Evolutionary conservation across 2,113 vertebrate species (phyloP), one percentile per base, ranked within the genome.

Genomic region (Pseudorasbora parva): DNA sequence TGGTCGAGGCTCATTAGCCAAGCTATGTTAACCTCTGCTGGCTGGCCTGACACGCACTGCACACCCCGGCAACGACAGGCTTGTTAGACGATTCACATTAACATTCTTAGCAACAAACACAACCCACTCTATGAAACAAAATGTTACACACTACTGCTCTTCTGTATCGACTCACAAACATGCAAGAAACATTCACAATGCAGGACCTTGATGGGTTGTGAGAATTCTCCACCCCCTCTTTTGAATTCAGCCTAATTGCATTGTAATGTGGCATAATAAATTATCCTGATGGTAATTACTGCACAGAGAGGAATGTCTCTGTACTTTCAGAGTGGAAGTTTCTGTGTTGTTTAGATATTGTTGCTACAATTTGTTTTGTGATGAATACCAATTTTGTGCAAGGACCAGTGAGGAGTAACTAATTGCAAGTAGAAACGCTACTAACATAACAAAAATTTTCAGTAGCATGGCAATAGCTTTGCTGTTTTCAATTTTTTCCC

Each of bases 91-190:
- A 92, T 92, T 89, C 93, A 91, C 95, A 95, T 96, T 96, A 95
- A 94, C 94, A 95, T 95, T 95, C 95, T 93, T 93, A 95, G 95
- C 94, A 95, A 95, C 95, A 95, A 94, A 93, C 92, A 92, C 89
- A 84, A 92, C 89, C 88, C 91, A 76, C 92, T 93, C 85, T 33
- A 85, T 90, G 91, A 91, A 76, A 54, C 2, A 60, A 54, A 92
- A 94, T 93, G 94, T 95, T 94, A 94, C 93, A 93, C 93, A 92
- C 91, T 30, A 30, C 17, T 23, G 45, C 72, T 82, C 56, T 25
- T 54, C 78, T 66, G 30, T 41, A 30, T 54, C 62, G 56, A 73
- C 45, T 82, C 51, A 14, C 41, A 47, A 51, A 27, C 68, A 17
- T 8, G 23, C 23, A 2, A 51, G 27, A 56, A 66, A 71, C 30